A percentile compares a stretch with the other conserved stretches of the same genome.
Conservation (phyloP, 2,888 invertebrate genomes). For the Orthosia gothica region DNA sequence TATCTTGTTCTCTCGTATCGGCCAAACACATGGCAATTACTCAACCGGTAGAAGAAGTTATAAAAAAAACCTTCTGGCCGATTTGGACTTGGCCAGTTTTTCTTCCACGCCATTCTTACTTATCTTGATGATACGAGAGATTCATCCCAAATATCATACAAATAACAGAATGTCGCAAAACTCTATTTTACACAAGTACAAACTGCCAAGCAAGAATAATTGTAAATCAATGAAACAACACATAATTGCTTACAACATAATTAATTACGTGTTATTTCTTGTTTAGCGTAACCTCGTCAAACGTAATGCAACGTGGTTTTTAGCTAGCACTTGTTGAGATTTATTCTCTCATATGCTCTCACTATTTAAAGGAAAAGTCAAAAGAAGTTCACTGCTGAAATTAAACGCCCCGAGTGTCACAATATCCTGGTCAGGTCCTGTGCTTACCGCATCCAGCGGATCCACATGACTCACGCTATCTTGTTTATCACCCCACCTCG, state of each 20-base stretch:
- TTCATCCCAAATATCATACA: not conserved
- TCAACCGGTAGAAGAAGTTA: not conserved
- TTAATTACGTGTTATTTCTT: conserved; percentile 56
- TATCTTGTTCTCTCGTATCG: not conserved
- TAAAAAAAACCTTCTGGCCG: not conserved
- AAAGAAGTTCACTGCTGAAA: not conserved
- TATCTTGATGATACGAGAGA: not conserved
- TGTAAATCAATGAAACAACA: conserved; percentile 36
- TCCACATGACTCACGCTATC: too few relatives aligned
- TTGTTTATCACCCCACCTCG: not conserved
- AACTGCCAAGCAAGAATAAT: conserved; percentile 33
- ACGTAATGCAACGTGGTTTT: conserved; percentile 30
- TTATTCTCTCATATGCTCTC: too few relatives aligned
- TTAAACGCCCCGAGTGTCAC: not conserved
- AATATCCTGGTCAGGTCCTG: too few relatives aligned
- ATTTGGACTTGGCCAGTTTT: not conserved
- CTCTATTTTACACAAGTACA: conserved; percentile 10
- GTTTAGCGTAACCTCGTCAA: conserved; percentile 23
- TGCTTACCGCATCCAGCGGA: too few relatives aligned
- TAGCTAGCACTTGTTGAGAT: conserved; percentile 12
- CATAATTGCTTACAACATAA: conserved; percentile 45
- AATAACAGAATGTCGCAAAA: conserved; percentile 7
- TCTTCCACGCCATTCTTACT: not conserved
- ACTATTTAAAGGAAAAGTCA: not conserved
- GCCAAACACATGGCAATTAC: not conserved